phyloP scores from a whole-genome alignment of 2,888 invertebrate genomes.

The Actias luna region DNA sequence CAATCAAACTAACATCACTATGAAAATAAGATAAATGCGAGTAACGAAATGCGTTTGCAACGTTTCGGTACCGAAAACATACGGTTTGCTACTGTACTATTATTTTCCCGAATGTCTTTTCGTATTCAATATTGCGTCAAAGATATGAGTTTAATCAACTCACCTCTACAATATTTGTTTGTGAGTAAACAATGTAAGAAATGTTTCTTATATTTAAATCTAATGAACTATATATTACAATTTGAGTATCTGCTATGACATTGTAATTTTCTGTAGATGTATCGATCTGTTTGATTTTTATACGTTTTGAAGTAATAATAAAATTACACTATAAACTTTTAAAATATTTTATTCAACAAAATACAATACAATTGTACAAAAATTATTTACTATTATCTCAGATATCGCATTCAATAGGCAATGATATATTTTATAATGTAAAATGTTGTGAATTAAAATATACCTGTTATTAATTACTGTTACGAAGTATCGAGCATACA shows the following conservation, averaged over 20 bases:
- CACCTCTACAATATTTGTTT: not conserved
- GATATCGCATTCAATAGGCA: slow-evolving; percentile 27
- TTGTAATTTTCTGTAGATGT: not conserved
- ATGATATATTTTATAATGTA: not conserved
- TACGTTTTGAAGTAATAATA: slow-evolving; percentile 18
- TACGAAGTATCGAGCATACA: not conserved
- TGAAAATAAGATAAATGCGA: no score
- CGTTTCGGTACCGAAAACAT: no score
- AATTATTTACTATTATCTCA: slow-evolving; percentile 52
- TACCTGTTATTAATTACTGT: not conserved
- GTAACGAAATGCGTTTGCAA: no score
- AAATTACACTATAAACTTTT: slow-evolving; percentile 19
- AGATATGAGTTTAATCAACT: not conserved
- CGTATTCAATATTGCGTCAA: not conserved
- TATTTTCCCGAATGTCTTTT: not conserved
- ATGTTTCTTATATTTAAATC: no score
- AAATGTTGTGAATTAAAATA: slow-evolving; percentile 5
- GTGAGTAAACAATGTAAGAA: no score
- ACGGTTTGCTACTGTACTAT: no score
- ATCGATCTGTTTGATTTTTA: slow-evolving; percentile 15
- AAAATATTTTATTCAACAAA: slow-evolving; percentile 41
- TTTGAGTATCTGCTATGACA: not conserved
- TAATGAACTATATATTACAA: no score
- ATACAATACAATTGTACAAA: slow-evolving; percentile 48
- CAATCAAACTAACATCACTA: no score